Percentiles rank a stretch among this genome's conserved stretches.
Conservation (phyloP, 2,888 invertebrate species). For the Ophion costatus region DNA sequence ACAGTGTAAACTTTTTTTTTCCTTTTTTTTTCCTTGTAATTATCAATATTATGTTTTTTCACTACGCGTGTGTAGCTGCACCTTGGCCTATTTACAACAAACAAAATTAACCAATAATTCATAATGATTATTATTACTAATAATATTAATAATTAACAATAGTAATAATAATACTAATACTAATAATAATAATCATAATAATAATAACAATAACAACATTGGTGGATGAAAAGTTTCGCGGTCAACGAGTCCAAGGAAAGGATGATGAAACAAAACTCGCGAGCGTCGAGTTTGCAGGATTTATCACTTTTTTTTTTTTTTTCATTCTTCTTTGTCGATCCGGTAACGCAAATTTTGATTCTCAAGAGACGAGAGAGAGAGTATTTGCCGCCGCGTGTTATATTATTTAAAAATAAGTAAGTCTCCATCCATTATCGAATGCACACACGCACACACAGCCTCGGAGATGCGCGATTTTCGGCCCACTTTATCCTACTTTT, state of each 20-base stretch:
- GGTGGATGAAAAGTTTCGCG: slow-evolving; percentile 36
- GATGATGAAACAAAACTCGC: slow-evolving; percentile 30
- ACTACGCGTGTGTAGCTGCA: slow-evolving; percentile 66
- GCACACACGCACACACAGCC: slow-evolving; percentile 14
- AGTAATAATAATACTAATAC: slow-evolving; percentile 56
- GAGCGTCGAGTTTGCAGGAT: slow-evolving; percentile 39
- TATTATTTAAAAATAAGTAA: no score
- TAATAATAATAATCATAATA: slow-evolving; percentile 53
- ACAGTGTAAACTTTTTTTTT: slow-evolving; percentile 64
- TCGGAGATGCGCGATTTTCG: not conserved
- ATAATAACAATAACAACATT: slow-evolving; percentile 58
- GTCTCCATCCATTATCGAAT: not conserved
- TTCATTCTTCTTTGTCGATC: not conserved
- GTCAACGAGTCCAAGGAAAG: slow-evolving; percentile 53
- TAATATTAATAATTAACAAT: slow-evolving; percentile 45
- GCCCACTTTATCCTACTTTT: not conserved
- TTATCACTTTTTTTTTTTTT: not conserved
- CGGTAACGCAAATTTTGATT: slow-evolving; percentile 4
- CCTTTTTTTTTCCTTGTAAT: slow-evolving; percentile 35
- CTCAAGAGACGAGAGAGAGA: not conserved
- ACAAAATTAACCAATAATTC: slow-evolving; percentile 61
- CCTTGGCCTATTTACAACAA: slow-evolving; percentile 67
- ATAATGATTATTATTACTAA: slow-evolving; percentile 43
- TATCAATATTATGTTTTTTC: slow-evolving; percentile 41
- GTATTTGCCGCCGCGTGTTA: no score